A percentile compares a stretch with the other conserved stretches of the same genome.
These are phyloP conservation scores for Plutomurus gul DNA, from an alignment of 1,140 invertebrate species.

Conservation along the genomic window DNA sequence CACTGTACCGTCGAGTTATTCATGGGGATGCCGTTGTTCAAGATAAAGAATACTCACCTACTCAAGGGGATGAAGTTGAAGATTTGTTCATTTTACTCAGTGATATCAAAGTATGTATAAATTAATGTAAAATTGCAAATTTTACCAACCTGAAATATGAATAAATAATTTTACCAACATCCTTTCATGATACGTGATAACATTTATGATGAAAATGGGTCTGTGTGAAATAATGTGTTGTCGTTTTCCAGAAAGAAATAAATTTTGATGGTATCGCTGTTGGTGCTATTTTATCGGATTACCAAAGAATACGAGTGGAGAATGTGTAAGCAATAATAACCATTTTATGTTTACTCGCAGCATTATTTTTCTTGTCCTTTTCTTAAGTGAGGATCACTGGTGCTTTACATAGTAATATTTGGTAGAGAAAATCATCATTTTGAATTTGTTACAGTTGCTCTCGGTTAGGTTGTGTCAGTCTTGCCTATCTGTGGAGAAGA, in stretches of 20 bases:
- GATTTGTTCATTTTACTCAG: slow-evolving; percentile 87
- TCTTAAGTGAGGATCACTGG: no score
- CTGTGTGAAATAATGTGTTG: background rate
- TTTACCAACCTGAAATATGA: no score
- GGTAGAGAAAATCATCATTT: slow-evolving; percentile 14
- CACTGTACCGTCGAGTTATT: slow-evolving; percentile 83
- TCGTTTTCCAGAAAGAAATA: slow-evolving; percentile 70
- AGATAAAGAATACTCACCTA: slow-evolving; percentile 81
- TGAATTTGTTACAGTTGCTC: slow-evolving; percentile 70
- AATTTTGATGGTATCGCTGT: slow-evolving; percentile 89
- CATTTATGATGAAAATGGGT: background rate
- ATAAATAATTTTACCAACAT: no score
- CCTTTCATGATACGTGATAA: background rate
- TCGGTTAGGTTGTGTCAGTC: slow-evolving; percentile 81
- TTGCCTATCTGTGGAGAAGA: slow-evolving; percentile 92
- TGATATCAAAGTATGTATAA: slow-evolving; percentile 73
- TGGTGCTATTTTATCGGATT: slow-evolving; percentile 96
- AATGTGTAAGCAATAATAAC: slow-evolving; percentile 98
- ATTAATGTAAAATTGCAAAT: background rate
- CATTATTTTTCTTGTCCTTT: no score
- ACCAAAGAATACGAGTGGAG: slow-evolving; percentile 95
- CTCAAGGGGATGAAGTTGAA: slow-evolving; percentile 96
- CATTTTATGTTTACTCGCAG: no score
- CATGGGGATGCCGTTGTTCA: slow-evolving; percentile 76
- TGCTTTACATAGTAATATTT: no score